Conservation (phyloP, 2,888 invertebrate genomes). For the Drosophila borborema region DNA sequence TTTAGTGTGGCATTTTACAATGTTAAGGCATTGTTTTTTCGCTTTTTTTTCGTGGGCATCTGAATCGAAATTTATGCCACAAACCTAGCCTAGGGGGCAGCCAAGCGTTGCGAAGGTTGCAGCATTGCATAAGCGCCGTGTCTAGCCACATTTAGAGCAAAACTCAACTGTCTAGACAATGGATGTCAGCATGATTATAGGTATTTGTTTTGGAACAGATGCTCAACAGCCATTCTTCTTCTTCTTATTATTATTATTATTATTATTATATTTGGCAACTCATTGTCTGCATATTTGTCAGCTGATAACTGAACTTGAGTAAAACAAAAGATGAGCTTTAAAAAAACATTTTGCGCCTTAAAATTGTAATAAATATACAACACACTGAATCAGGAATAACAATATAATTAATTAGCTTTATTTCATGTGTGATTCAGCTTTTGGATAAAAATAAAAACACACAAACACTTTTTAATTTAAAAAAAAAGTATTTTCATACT, state of each 20-base stretch:
- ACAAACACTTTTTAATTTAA: background rate
- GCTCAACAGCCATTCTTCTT: constrained; percentile 8
- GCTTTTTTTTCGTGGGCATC: constrained; percentile 20
- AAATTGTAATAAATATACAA: background rate
- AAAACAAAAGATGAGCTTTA: constrained; percentile 20
- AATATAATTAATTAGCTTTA: constrained; percentile 26
- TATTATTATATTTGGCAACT: background rate
- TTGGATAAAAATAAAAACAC: background rate
- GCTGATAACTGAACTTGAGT: constrained; percentile 14
- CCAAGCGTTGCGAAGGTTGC: constrained; percentile 49
- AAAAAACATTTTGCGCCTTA: background rate
- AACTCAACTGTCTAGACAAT: constrained; percentile 16
- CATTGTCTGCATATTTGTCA: constrained; percentile 13
- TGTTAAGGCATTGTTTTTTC: constrained; percentile 36
- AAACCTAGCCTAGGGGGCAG: constrained; percentile 40
- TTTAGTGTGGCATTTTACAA: constrained; percentile 36
- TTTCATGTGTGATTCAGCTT: constrained; percentile 1
- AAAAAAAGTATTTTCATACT: background rate
- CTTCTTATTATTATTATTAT: background rate
- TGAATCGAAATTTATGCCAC: constrained; percentile 63
- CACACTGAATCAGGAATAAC: constrained; percentile 26
- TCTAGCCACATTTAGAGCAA: constrained; percentile 7
- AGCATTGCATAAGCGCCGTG: constrained; percentile 30
- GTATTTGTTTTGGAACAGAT: background rate
- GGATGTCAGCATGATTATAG: background rate